Evolutionary conservation across 2,797 vertebrate genomes (phyloP), one percentile per base, ranked within the genome.

Genomic region (Ispidina lecontei): DNA sequence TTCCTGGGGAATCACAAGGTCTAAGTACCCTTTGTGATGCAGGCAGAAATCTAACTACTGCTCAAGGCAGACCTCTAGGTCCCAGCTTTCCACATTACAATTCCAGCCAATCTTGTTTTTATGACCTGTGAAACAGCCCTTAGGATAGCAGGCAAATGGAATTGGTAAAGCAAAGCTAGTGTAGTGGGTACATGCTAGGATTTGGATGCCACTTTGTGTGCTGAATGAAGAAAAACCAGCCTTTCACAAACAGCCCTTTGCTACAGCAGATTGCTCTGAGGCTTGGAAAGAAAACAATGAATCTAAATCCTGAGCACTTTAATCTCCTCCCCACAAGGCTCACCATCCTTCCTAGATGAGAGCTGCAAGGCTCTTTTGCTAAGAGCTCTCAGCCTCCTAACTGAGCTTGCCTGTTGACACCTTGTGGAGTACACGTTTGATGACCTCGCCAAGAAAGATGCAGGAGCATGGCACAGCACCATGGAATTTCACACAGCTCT

Each of bases 371-470:
- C 85, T 86, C 47, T 68, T 84, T 72, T 69, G 18, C 41, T 10
- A 19, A 68, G 90, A 87, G 88, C 77, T 79, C 87, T 86, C 19
- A 9, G 33, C 70, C 74, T 91, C 2, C 12, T 91, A 51, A 4
- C 47, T 62, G 72, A 78, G 13, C 31, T 7, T 85, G 82, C 19
- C 4, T n/a, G 56, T 87, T 81, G 62, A 44, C 3, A 4, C 55
- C 92, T 91, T 93, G 93, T 94, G 94, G 87, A 79, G 75, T 94
- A 89, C 70, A 80, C 64, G 70, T 96, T 94, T 95, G 94, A 96
- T 46, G 86, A 94, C 89, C 86, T 91, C 68, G 91, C 93, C 88
- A 94, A 94, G 93, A 96, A 96, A 96, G 91, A 92, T 18, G 26
- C 22, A 59, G 88, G 88, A 88, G 47, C 9, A 28, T 46, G 78